Conservation (phyloP, 2,888 invertebrate genomes). For the Rotaria socialis region DNA sequence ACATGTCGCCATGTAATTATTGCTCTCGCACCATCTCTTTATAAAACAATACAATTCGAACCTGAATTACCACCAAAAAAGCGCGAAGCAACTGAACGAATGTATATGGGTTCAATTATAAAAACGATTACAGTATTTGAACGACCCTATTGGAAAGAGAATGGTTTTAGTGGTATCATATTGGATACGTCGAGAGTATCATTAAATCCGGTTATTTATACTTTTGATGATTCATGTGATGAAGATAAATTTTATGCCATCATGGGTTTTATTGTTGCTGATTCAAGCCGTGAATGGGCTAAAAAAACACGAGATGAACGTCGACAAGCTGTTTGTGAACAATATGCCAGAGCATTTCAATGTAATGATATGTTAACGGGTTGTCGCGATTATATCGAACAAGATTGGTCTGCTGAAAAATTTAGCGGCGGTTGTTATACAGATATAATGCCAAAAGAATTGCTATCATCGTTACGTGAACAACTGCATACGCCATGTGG, state of each 20-base stretch:
- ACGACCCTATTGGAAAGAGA: slow-evolving; percentile 59
- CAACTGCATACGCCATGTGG: slow-evolving; percentile 24
- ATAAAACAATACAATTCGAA: slow-evolving; percentile 50
- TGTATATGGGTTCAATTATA: slow-evolving; percentile 59
- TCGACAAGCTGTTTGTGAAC: slow-evolving; percentile 7
- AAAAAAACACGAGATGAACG: slow-evolving; percentile 1
- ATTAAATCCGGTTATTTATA: slow-evolving; percentile 50
- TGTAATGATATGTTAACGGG: not conserved
- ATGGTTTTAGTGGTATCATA: slow-evolving; percentile 52
- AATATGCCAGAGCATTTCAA: slow-evolving; percentile 10
- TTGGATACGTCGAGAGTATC: slow-evolving; percentile 48
- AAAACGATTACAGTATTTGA: slow-evolving; percentile 60
- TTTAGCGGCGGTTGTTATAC: slow-evolving; percentile 61
- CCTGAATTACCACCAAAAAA: slow-evolving; percentile 56
- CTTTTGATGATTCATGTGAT: not conserved
- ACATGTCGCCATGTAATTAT: not conserved
- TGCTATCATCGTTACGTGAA: slow-evolving; percentile 45
- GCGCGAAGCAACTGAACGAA: slow-evolving; percentile 55
- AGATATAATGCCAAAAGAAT: slow-evolving; percentile 56
- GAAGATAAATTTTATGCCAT: not conserved
- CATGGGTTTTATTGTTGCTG: slow-evolving; percentile 32
- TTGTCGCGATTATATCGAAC: slow-evolving; percentile 55
- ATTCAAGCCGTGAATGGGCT: not conserved
- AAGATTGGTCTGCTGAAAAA: slow-evolving; percentile 59
- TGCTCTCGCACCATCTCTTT: slow-evolving; percentile 49